These are phyloP conservation scores for Lordiphosa mommai DNA, from an alignment of 1,140 invertebrate genomes.

Conservation along the genomic window DNA sequence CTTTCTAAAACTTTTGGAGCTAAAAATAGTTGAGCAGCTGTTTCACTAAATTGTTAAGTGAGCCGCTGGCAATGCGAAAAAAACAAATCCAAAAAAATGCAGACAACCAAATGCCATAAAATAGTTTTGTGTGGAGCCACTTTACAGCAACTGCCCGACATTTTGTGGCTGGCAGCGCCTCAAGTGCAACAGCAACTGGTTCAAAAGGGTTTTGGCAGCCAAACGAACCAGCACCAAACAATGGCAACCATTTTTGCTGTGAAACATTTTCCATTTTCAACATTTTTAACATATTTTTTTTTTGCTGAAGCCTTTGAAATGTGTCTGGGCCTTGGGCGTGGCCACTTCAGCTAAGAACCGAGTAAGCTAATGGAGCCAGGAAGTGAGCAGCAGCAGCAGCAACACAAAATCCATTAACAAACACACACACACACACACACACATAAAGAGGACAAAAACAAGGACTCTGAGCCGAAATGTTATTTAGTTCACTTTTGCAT, in stretches of 20 bases:
- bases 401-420: conserved; percentile 38
- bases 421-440: conserved; percentile 7
- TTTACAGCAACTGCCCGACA: conserved; percentile 13
- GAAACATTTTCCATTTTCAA: conserved; percentile 25
- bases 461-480: not conserved
- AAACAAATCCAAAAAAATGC: conserved; percentile 10
- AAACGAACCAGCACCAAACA: conserved; percentile 29
- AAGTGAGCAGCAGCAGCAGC: conserved; percentile 14
- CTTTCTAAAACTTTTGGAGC: no score
- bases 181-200: conserved; percentile 34
- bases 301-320: conserved; percentile 48
- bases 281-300: conserved; percentile 15
- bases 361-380: conserved; percentile 30
- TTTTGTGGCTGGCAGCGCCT: conserved; percentile 27
- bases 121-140: conserved; percentile 36
- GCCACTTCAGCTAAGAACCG: conserved; percentile 22
- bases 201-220: conserved; percentile 27
- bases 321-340: conserved; percentile 36
- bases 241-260: conserved; percentile 44
- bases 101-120: conserved; percentile 18
- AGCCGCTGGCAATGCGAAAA: conserved; percentile 9
- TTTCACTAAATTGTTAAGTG: conserved; percentile 13
- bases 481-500: conserved; percentile 11
- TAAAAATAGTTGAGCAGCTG: not conserved
- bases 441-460: conserved; percentile 9